Base-by-base conservation (phyloP, 2,797 vertebrate species). In the Kryptolebias ocellatus region DNA sequence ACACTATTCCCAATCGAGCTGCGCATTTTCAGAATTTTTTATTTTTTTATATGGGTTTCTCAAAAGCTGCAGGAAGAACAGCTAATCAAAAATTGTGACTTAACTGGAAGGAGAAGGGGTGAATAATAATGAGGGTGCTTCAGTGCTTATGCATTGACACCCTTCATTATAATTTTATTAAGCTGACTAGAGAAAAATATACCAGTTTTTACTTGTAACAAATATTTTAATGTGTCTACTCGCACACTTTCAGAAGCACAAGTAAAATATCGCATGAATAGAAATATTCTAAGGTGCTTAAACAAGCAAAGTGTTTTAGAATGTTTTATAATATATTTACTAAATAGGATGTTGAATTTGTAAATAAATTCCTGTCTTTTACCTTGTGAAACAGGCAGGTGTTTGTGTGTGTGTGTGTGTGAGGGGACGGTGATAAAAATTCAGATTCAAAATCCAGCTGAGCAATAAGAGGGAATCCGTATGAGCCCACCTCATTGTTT, bases 401-500 rank as follows among this genome's bases (percentile, higher is more conserved):
- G 31, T 31, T 3, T 31, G 6, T 34, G 31, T 34, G 31, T 34
- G 31, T 34, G 31, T 34, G 34, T 31, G 57, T 46, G 44, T 10
- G 4, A 14, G 18, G 57, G 27, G 49, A 66, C 5, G 1, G 28
- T 49, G 60, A 58, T 66, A 78, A 71, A 64, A 64, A 70, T 53
- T 11, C 50, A 46, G 56, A 69, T 71, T 47, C 2, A 12, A 34
- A 54, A 82, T 73, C 68, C 71, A 59, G 3, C 72, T 0, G 60
- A 54, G 67, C 53, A n/a, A 37, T 16, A 76, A 20, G 50, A n/a
- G 24, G 18, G 28, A 66, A 70, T 76, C 39, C 53, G 61, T 47
- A 59, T 11, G 65, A 14, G 51, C 62, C 56, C 18, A 18, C 76
- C 81, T 79, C 81, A 81, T 75, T 83, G 83, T 87, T 42, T 76